Base-by-base conservation (phyloP, 1,140 invertebrate genomes). In the Aphaenogaster rudis region DNA sequence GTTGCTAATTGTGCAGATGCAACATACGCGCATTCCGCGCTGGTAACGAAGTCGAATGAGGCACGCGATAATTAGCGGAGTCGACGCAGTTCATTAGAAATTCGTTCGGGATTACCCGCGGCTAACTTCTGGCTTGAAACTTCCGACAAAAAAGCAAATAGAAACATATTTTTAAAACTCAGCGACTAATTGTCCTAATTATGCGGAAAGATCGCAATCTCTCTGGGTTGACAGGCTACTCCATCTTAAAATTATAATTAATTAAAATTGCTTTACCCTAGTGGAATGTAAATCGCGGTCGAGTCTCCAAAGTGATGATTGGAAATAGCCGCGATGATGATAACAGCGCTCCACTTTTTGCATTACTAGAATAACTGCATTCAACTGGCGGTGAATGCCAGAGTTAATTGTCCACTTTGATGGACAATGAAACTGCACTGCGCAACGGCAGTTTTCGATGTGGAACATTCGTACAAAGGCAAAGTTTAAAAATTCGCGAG, bases 41-140 rank as follows among this genome's bases (percentile, higher is more conserved):
- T 61, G 21, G 13, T 80, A 80, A 50, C 33, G 52, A 79, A 79
- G 50, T 15, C 21, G 50, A 52, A 57, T 36, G 42, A 33, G 36
- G 3, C 59, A 57, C 54, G 61, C 15, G 36, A 63, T 71, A 67
- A 88, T 89, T 63, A 84, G 39, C 78, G 36, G 42, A 87, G 63
- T 76, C 57, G 50, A 57, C 45, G 33, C 4, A 67, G 33, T 52
- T 86, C 67, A 77, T 89, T 86, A 86, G 76, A 89, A 88, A 89
- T 88, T 89, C 42, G n/a, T 36, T 54, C 72, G 69, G 67, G 76
- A 88, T 88, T 88, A 86, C 13, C 36, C 63, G 36, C 64, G 33
- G 33, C 36, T 67, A 86, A 86, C 59, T 79, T 66, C 39, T 39
- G 50, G 42, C 48, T 17, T 15, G 36, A 57, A 78, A 79, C 48